Conservation (phyloP, 2,888 invertebrate genomes). For the Lithophane socia region DNA sequence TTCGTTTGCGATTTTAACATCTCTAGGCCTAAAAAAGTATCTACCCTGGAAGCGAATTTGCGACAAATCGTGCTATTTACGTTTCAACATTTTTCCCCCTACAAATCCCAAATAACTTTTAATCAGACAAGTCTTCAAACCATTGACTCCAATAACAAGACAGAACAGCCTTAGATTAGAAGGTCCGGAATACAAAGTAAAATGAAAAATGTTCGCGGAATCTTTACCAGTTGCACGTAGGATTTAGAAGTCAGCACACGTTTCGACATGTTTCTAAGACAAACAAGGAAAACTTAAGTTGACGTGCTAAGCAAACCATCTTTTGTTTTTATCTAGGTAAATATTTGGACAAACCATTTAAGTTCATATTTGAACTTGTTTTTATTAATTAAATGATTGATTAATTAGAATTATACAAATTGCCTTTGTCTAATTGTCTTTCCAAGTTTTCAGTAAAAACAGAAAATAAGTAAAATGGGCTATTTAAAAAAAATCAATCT, state of each 20-base stretch:
- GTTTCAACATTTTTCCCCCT: background rate
- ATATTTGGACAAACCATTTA: constrained; percentile 6
- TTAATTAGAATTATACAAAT: background rate
- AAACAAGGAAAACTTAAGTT: constrained; percentile 52
- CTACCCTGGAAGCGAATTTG: too few relatives aligned
- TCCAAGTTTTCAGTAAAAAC: background rate
- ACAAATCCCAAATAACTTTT: constrained; percentile 10
- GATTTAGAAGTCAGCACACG: constrained; percentile 50
- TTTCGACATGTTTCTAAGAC: constrained; percentile 36
- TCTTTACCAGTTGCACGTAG: constrained; percentile 44
- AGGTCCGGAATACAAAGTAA: constrained; percentile 20
- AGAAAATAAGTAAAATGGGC: background rate
- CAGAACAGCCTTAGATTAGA: constrained; percentile 10
- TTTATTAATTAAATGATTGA: too few relatives aligned
- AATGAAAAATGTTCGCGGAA: constrained; percentile 44
- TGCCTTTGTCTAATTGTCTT: background rate
- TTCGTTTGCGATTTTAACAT: background rate
- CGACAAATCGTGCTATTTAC: too few relatives aligned
- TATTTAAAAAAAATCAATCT: background rate
- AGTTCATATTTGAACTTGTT: background rate
- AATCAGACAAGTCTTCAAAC: constrained; percentile 19
- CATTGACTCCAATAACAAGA: constrained; percentile 20
- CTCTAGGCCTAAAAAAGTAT: background rate
- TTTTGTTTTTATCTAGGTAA: constrained; percentile 16
- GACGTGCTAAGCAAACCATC: constrained; percentile 42